Evolutionary conservation across 2,888 invertebrate species (phyloP), one percentile per base, ranked within the genome.

Genomic region (Ommatoiulus sabulosus): DNA sequence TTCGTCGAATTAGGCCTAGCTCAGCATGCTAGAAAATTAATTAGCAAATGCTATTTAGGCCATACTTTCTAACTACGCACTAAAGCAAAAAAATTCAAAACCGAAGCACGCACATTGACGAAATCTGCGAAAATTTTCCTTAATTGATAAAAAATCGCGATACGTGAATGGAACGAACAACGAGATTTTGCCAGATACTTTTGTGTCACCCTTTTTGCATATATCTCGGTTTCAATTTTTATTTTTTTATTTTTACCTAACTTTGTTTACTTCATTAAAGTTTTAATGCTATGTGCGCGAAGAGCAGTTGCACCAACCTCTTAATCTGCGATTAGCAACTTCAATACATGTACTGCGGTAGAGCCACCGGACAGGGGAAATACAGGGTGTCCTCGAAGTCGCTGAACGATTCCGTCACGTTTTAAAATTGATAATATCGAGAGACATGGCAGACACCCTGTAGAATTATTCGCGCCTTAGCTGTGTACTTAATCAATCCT

Each of bases 21-120:
- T 12, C 80, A 80, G 80, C 80, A 80, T 80, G 80, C 80, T 12
- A 80, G 80, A 80, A 80, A 80, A 80, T 80, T 43, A 80, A 80
- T 80, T 80, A 80, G 24, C 35, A 80, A 80, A 80, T 80, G 80
- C 15, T 80, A 80, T 80, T 80, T 80, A 80, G 80, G 80, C 35
- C 80, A 80, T 35, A 80, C 80, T 80, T 80, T 80, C 52, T 24
- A 72, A 20, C 80, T 80, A 80, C 12, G 24, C 20, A 15, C 15
- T 52, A 24, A 5, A 24, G 24, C 10, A 72, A 15, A 80, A 80
- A 80, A 80, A 43, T 35, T 80, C 80, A 35, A 5, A 24, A 80
- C 35, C 35, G 35, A 80, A 35, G 35, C 80, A 80, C 80, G 80
- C 80, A 80, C 80, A 43, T 80, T 35, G 10, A 24, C 80, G 35